Evolutionary conservation across 2,113 vertebrate species (phyloP).

Genomic region (Serilophus lunatus): DNA sequence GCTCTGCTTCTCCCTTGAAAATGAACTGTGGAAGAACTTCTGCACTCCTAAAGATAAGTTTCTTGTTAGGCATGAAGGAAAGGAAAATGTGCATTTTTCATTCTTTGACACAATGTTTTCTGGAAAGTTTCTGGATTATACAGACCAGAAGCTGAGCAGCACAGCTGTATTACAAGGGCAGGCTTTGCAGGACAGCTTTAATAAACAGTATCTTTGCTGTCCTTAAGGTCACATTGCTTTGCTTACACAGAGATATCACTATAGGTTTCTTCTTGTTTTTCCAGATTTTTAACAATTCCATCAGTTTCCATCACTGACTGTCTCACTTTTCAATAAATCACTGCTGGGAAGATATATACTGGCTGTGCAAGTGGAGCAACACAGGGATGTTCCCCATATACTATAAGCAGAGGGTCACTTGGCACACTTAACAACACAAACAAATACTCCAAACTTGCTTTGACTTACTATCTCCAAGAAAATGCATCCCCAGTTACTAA

Average conservation of each 20-base stretch:
- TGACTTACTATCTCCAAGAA: neutral
- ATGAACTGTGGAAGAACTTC: neutral
- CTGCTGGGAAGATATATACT: neutral
- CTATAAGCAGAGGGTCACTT: neutral
- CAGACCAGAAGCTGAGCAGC: neutral
- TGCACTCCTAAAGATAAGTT: too few relatives aligned
- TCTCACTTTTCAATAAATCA: neutral
- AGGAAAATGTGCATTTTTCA: neutral
- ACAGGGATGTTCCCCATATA: neutral
- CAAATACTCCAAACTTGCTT: neutral
- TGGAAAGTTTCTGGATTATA: neutral
- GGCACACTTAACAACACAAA: rapidly evolving
- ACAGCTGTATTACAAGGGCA: neutral
- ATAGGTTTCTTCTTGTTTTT: neutral
- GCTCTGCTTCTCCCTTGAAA: neutral
- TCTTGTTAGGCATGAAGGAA: neutral
- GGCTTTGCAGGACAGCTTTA: neutral
- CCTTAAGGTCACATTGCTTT: neutral
- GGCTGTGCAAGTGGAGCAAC: neutral
- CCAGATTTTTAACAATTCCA: neutral
- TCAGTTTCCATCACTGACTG: neutral
- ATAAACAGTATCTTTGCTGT: neutral
- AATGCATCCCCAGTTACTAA: neutral
- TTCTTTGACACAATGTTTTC: neutral
- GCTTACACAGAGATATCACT: neutral